These are phyloP conservation scores for Phrynocephalus versicolor DNA, from an alignment of 2,113 vertebrate species.

Conservation along the genomic window DNA sequence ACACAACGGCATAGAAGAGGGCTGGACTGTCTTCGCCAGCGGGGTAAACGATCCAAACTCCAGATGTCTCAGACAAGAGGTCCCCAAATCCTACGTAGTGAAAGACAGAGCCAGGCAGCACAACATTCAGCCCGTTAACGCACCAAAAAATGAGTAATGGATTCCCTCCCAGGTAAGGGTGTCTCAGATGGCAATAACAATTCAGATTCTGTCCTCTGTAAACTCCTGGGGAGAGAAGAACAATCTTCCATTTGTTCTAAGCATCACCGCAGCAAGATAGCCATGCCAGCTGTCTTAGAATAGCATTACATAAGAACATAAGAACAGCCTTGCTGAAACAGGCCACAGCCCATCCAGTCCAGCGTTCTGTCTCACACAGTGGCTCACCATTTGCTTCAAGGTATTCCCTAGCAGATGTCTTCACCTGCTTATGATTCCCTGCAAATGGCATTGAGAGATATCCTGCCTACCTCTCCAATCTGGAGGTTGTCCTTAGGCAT, in stretches of 20 bases:
- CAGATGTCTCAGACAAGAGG: conserved; percentile 35
- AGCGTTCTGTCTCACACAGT: too few species aligned
- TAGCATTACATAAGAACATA: too few species aligned
- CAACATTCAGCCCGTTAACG: background rate
- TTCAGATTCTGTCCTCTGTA: background rate
- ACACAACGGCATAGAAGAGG: background rate
- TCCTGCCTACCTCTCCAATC: too few species aligned
- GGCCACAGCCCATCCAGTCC: too few species aligned
- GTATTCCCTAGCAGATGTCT: too few species aligned
- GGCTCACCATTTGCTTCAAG: too few species aligned
- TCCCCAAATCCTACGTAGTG: conserved; percentile 40
- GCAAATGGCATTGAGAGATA: too few species aligned
- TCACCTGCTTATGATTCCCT: too few species aligned
- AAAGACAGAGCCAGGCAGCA: background rate
- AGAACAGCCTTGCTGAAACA: too few species aligned
- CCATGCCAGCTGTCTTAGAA: background rate
- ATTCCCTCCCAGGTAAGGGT: background rate
- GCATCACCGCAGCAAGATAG: background rate
- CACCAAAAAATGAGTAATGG: background rate
- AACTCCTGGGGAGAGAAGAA: conserved; percentile 43
- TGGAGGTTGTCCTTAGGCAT: too few species aligned
- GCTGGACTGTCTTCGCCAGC: background rate
- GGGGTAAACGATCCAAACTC: conserved; percentile 36
- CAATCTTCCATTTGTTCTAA: conserved; percentile 39
- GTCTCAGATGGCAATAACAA: conserved; percentile 2